These are phyloP conservation scores for Muschampia plurimacula DNA, from an alignment of 2,888 invertebrate genomes.

Conservation along the genomic window DNA sequence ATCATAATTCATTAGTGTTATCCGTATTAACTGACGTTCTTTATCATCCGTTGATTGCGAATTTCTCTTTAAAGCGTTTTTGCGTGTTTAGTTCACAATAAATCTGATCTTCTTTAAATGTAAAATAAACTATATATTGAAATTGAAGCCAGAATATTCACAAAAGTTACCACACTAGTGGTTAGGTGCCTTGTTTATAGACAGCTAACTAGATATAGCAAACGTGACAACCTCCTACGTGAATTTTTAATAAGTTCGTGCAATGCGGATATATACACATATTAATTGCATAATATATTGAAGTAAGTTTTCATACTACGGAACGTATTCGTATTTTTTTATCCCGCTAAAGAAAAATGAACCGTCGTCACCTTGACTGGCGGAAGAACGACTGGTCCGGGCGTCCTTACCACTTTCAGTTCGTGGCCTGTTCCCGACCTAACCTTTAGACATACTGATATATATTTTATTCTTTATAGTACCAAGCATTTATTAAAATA, in stretches of 20 bases:
- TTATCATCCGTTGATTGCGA: background rate
- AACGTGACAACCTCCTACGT: background rate
- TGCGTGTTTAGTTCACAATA: background rate
- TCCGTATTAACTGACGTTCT: background rate
- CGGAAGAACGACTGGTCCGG: slow-evolving; percentile 68
- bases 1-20: background rate
- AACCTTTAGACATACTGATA: slow-evolving; percentile 41
- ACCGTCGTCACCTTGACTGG: slow-evolving; percentile 72
- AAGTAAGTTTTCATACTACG: slow-evolving; percentile 2
- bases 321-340: slow-evolving; percentile 18
- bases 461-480: background rate
- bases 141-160: background rate
- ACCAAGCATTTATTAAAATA: too few species aligned
- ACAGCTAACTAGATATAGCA: background rate
- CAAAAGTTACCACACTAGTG: background rate
- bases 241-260: background rate
- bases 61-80: background rate
- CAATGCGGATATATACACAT: slow-evolving; percentile 1
- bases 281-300: slow-evolving; percentile 1
- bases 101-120: background rate
- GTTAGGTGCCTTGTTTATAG: background rate
- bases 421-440: slow-evolving; percentile 54
- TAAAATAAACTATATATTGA: background rate
- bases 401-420: slow-evolving; percentile 75
- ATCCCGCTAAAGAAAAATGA: slow-evolving; percentile 43